Base-by-base conservation (phyloP, 2,888 invertebrate genomes). In the Nysson spinosus region DNA sequence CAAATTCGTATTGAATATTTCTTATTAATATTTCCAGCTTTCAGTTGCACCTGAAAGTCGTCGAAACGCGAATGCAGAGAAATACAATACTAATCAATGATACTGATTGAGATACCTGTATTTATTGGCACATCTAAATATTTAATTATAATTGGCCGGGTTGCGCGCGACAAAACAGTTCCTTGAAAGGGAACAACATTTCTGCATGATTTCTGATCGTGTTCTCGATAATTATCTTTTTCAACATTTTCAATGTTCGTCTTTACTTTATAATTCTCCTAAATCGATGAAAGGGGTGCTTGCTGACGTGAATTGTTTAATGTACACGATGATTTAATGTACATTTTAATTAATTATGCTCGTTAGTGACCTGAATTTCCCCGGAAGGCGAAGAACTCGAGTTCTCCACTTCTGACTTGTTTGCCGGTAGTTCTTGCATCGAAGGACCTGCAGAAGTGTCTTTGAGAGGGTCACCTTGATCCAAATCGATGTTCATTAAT, bases 381-480 rank as follows among this genome's bases (percentile, higher is more conserved):
- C 46, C 64, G 7, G 34, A 63, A 56, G 64, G 49, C 9, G 34
- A 63, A 56, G 64, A 49, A 19, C 34, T 12, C 3, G 20, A 16
- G 22, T 34, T 63, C 28, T 50, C 12, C 19, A 40, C 49, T 17
- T 1, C 28, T 0, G 20, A 44, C 20, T 40, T 16, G 1, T 22
- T 30, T 9, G 2, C 24, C 14, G 2, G 3, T 9, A 39, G 12
- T 34, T 47, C 35, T 6, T 32, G n/a, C 12, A 7, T 11, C 9
- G 51, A 69, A 19, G 54, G 34, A 12, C 58, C 51, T 2, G 20
- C 46, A 5, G 35, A 58, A 55, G 43, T 16, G n/a, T 69, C 60
- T 49, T 51, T 69, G 9, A 50, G 30, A 40, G 46, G n/a, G 11
- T 24, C 16, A 1, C 69, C 69, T 55, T 69, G 43, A 43, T 69